phyloP scores from a whole-genome alignment of 2,888 invertebrate genomes.

The Saturnia pavonia region DNA sequence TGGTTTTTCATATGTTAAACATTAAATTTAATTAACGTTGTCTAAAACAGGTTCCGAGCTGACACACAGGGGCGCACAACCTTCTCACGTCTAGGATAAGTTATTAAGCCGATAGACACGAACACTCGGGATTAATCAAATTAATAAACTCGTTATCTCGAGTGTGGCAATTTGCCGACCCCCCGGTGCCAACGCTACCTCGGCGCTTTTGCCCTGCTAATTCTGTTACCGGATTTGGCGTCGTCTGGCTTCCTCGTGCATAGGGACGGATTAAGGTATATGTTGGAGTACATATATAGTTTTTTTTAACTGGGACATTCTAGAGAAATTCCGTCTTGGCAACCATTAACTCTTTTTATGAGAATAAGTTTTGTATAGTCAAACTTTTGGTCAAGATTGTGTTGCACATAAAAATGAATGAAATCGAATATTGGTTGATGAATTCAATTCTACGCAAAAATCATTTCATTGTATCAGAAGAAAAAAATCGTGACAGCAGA shows the following conservation, averaged over 20 bases:
- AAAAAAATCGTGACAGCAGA: too few relatives aligned
- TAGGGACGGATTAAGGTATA: not conserved
- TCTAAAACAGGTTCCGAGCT: constrained; percentile 24
- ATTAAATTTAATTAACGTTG: constrained; percentile 26
- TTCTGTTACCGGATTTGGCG: constrained; percentile 17
- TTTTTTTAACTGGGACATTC: too few relatives aligned
- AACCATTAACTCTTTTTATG: too few relatives aligned
- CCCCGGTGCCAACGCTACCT: constrained; percentile 12
- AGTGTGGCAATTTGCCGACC: constrained; percentile 38
- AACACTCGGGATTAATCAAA: constrained; percentile 47
- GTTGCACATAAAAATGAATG: too few relatives aligned
- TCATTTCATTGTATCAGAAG: too few relatives aligned
- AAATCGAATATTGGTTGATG: too few relatives aligned
- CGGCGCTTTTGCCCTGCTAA: constrained; percentile 17
- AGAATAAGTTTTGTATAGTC: too few relatives aligned
- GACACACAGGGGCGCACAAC: constrained; percentile 23
- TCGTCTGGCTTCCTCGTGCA: constrained; percentile 18
- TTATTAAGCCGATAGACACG: constrained; percentile 38
- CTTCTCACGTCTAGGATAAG: constrained; percentile 22
- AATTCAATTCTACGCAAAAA: too few relatives aligned
- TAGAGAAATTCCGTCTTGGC: too few relatives aligned
- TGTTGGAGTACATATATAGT: not conserved
- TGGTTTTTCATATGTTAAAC: constrained; percentile 3
- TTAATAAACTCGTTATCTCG: constrained; percentile 55
- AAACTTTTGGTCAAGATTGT: too few relatives aligned